A percentile compares a stretch with the other conserved stretches of the same genome.
These are phyloP conservation scores for Venturia canescens DNA, from an alignment of 1,140 invertebrate genomes.

Conservation along the genomic window DNA sequence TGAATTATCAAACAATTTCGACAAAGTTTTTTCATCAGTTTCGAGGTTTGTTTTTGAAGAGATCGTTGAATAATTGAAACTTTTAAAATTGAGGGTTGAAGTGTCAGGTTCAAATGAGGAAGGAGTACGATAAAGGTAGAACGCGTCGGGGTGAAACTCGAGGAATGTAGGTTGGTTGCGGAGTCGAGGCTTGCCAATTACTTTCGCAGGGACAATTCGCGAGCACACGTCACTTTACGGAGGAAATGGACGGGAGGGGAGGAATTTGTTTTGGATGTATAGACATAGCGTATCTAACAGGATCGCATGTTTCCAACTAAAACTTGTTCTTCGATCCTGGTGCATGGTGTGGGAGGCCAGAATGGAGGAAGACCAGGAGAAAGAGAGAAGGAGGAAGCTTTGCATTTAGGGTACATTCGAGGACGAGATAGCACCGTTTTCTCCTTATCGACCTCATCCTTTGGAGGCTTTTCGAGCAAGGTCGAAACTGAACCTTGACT, in stretches of 20 bases:
- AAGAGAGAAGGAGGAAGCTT: background rate
- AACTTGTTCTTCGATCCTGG: slow-evolving; percentile 64
- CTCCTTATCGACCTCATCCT: slow-evolving; percentile 48
- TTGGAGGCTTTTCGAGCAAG: background rate
- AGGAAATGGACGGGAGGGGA: slow-evolving; percentile 8
- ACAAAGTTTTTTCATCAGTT: too few species aligned
- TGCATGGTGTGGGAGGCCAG: slow-evolving; percentile 21
- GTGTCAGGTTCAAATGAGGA: too few species aligned
- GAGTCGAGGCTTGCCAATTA: slow-evolving; percentile 35
- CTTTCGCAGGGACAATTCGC: slow-evolving; percentile 29
- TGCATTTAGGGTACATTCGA: slow-evolving; percentile 45
- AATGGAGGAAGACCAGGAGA: background rate
- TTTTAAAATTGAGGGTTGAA: too few species aligned
- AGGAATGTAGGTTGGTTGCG: slow-evolving; percentile 29
- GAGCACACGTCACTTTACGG: slow-evolving; percentile 31
- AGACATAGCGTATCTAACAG: slow-evolving; percentile 58
- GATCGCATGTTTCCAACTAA: slow-evolving; percentile 68
- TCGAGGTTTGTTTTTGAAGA: too few species aligned
- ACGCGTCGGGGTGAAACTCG: background rate
- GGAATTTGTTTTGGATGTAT: slow-evolving; percentile 40
- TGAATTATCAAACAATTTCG: too few species aligned
- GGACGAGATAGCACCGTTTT: slow-evolving; percentile 60
- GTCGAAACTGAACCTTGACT: slow-evolving; percentile 1
- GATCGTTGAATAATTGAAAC: too few species aligned
- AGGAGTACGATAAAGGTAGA: too few species aligned